Conservation (phyloP, 2,888 invertebrate species). For the Rhaphigaster nebulosa region DNA sequence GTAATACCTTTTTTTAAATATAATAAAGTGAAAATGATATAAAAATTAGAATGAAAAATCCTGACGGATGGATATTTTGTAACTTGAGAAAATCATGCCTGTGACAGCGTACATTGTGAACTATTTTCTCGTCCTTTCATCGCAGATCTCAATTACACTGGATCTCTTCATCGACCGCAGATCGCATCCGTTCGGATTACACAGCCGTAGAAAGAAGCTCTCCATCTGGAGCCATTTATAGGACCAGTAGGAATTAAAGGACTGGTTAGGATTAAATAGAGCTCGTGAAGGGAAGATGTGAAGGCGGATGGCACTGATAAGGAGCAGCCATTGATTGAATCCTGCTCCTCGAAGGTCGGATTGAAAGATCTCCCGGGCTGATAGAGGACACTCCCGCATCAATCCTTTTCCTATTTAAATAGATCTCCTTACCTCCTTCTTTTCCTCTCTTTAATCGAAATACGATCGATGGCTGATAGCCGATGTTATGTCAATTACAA, state of each 20-base stretch:
- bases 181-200: too few species aligned
- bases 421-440: slow-evolving; percentile 37
- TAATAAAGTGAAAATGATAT: too few species aligned
- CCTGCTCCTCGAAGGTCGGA: not conserved
- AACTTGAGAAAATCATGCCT: too few species aligned
- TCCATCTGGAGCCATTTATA: not conserved
- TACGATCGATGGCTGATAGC: not conserved
- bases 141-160: too few species aligned
- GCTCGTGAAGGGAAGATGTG: not conserved
- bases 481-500: not conserved
- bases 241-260: not conserved
- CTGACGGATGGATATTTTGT: too few species aligned
- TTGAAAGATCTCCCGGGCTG: slow-evolving; percentile 43
- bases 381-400: slow-evolving; percentile 26
- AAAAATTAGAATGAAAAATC: too few species aligned
- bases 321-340: slow-evolving; percentile 28
- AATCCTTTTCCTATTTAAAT: slow-evolving; percentile 54
- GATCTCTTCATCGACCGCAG: too few species aligned
- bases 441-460: not conserved
- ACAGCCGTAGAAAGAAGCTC: not conserved
- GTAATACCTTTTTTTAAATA: too few species aligned
- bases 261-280: not conserved
- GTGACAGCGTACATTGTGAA: too few species aligned
- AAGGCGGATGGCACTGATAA: slow-evolving; percentile 33
- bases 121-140: too few species aligned